phyloP scores from a whole-genome alignment of 2,797 vertebrate genomes.

The Phoxinus dragarum region DNA sequence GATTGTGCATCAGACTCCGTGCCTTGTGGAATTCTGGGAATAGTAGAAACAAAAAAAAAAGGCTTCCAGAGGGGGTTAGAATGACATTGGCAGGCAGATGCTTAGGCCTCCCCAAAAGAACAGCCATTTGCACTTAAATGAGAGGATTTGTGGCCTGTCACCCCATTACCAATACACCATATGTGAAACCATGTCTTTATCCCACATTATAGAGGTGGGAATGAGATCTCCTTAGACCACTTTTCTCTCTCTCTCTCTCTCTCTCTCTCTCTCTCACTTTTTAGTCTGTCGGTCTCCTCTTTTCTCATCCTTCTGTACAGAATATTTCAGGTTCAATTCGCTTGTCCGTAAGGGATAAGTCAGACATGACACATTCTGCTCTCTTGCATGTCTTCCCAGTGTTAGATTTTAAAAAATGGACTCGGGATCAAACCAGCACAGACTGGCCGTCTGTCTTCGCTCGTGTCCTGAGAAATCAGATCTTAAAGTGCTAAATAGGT shows the following conservation, averaged over 20 bases:
- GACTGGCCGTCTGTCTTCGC: neutral
- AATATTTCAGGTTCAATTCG: constrained; percentile 83
- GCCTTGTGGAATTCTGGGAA: constrained; percentile 42
- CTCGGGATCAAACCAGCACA: constrained; percentile 30
- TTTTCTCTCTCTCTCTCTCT: constrained; percentile 30
- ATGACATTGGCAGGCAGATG: constrained; percentile 77
- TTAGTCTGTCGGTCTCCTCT: constrained; percentile 33
- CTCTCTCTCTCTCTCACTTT: constrained; percentile 32
- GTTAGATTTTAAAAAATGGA: constrained; percentile 73
- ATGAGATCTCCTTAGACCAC: constrained; percentile 78
- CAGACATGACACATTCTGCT: constrained; percentile 83
- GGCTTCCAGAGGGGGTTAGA: constrained; percentile 55
- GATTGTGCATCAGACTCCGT: neutral
- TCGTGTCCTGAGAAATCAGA: neutral
- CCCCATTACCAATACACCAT: constrained; percentile 90
- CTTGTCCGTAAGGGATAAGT: constrained; percentile 81
- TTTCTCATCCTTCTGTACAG: constrained; percentile 75
- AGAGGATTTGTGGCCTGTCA: constrained; percentile 90
- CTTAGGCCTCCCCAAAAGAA: constrained; percentile 76
- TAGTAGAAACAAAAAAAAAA: constrained; percentile 60
- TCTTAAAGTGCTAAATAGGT: constrained; percentile 6
- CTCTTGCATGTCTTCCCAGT: constrained; percentile 82
- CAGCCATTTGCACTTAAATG: constrained; percentile 96
- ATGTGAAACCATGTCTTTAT: constrained; percentile 93
- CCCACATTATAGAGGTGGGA: constrained; percentile 85